These are phyloP conservation scores for Bombus polaris DNA, from an alignment of 1,140 invertebrate genomes.

Conservation along the genomic window DNA sequence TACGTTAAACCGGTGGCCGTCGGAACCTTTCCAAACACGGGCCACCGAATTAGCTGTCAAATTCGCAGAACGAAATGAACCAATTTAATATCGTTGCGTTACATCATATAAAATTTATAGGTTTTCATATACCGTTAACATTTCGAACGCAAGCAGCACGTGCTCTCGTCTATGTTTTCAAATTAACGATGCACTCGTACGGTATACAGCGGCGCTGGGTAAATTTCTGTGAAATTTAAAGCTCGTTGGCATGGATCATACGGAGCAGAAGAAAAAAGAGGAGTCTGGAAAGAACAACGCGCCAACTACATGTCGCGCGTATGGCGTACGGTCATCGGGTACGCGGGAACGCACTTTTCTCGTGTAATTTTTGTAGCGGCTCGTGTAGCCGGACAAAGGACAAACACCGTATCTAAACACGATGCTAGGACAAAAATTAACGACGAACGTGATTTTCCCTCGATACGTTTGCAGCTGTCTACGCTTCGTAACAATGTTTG, in stretches of 20 bases:
- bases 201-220: neutral
- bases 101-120: too few relatives aligned
- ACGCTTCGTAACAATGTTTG: too few relatives aligned
- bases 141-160: too few relatives aligned
- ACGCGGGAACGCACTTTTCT: neutral
- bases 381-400: neutral
- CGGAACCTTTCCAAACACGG: neutral
- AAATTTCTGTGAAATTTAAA: neutral
- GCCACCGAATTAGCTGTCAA: neutral
- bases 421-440: neutral
- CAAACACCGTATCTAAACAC: too few relatives aligned
- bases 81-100: neutral
- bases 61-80: neutral
- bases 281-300: neutral
- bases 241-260: too few relatives aligned
- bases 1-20: neutral
- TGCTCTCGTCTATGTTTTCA: neutral
- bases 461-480: too few relatives aligned
- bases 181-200: neutral
- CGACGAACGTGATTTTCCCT: neutral
- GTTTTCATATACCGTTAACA: too few relatives aligned
- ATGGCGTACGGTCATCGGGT: neutral
- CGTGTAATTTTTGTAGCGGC: neutral
- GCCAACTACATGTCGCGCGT: neutral
- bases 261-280: neutral